Evolutionary conservation across 2,113 vertebrate genomes (phyloP).

Genomic region (Pseudopipra pipra): DNA sequence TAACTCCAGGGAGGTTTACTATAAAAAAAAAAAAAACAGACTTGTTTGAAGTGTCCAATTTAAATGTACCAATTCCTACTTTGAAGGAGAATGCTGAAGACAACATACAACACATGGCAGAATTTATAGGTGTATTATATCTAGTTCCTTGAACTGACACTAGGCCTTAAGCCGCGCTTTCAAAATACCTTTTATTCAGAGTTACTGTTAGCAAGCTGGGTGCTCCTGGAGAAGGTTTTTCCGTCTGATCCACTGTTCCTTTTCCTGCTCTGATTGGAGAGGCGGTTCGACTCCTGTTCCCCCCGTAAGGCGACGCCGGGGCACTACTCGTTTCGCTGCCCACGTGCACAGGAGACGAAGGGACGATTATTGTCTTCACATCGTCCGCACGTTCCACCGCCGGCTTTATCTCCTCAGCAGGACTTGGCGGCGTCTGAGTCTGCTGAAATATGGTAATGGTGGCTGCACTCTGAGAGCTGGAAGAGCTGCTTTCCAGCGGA

Average conservation of each 20-base stretch:
- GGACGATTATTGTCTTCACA: conserved; percentile 48
- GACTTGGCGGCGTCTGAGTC: not conserved
- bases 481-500: conserved; percentile 75
- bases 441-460: conserved; percentile 60
- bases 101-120: not conserved
- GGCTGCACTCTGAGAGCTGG: conserved; percentile 56
- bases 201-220: conserved; percentile 73
- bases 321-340: conserved; percentile 69
- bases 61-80: not conserved
- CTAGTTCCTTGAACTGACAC: not conserved
- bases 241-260: conserved; percentile 65
- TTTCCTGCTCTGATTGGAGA: conserved; percentile 78
- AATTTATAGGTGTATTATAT: not conserved
- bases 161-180: not conserved
- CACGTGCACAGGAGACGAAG: conserved; percentile 72
- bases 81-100: not conserved
- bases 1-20: not conserved
- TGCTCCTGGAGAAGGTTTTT: conserved; percentile 69
- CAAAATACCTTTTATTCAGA: conserved; percentile 79
- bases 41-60: not conserved
- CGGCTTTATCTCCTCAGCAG: conserved; percentile 62
- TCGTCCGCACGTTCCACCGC: conserved; percentile 59
- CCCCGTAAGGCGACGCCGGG: conserved; percentile 74
- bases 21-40: not conserved
- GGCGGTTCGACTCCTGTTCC: conserved; percentile 70